These are phyloP conservation scores for Synaphobranchus kaupii DNA, from an alignment of 2,797 vertebrate species.

Conservation along the genomic window DNA sequence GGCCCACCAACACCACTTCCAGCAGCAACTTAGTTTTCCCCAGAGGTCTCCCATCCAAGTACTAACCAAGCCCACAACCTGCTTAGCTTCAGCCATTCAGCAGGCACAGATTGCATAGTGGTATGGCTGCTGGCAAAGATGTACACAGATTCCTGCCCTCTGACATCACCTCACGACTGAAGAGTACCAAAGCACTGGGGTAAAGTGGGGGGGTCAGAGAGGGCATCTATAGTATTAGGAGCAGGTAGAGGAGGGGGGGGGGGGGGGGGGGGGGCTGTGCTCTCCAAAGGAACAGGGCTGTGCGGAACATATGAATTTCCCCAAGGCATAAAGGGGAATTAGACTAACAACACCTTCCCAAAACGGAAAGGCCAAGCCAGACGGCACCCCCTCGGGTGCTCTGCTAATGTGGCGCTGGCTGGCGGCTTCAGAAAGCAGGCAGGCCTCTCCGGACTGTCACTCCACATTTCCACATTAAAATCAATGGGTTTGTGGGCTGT, in stretches of 20 bases:
- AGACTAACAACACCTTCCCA: not conserved
- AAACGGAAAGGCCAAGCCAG: slow-evolving; percentile 3
- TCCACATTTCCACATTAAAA: not conserved
- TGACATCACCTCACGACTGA: not conserved
- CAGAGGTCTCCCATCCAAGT: no score
- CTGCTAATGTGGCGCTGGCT: not conserved
- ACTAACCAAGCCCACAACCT: no score
- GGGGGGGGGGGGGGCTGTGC: not conserved
- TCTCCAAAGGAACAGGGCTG: not conserved
- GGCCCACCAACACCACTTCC: no score
- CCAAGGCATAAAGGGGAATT: not conserved
- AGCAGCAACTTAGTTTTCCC: no score
- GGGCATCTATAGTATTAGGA: not conserved
- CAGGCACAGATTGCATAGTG: no score
- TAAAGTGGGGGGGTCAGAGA: not conserved
- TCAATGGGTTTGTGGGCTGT: not conserved
- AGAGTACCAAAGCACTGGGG: not conserved
- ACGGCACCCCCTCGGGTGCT: not conserved
- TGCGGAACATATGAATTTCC: not conserved
- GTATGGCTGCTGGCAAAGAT: no score
- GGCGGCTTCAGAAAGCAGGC: not conserved
- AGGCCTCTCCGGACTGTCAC: not conserved
- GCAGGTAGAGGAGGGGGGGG: not conserved
- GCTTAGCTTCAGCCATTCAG: no score
- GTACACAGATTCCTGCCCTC: not conserved